Base-by-base conservation (phyloP, 2,797 vertebrate genomes). In the Myotis findleyi region DNA sequence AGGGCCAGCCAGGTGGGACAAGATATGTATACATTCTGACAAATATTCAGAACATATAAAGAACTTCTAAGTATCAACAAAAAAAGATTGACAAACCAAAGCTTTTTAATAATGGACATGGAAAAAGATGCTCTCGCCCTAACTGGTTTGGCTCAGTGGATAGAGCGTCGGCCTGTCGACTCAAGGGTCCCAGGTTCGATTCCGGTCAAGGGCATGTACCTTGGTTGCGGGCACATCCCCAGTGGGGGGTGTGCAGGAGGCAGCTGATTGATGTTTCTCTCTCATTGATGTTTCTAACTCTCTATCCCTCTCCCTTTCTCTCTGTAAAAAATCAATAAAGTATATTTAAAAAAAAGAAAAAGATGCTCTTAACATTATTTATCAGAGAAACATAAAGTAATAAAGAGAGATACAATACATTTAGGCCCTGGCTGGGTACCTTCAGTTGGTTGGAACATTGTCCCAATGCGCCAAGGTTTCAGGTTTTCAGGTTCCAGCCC, bases 41-140 rank as follows among this genome's bases (percentile, higher is more conserved):
- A 10, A 33, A 51, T 73, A 84, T 84, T 8, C 13, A 93, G 20
- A 69, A 81, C n/a, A 91, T 75, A 80, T n/a, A 88, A 88, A 55
- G 14, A 90, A 59, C 47, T 76, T 23, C 16, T 92, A 72, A 25
- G 47, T 55, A 72, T 16, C 36, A 79, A 18, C 53, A n/a, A 89
- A 55, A 62, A 62, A 92, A 66, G 13, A 80, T 64, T 75, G 47
- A 47, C 6, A 91, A 75, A 69, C 62, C 21, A 57, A 68, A 72
- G 10, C 21, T 66, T 95, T 89, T 66, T 23, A 79, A 79, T 72
- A 73, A 38, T 59, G 18, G 17, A 12, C 25, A 77, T 82, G 30
- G 30, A 86, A 76, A 87, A 87, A 14, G 5, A 36, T 88, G 36
- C 18, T 69, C n/a, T 79, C 23, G 9, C 41, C 41, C 41, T 44